phyloP scores from a whole-genome alignment of 37 sponge, comb jelly and placozoan genomes.

The Chondrilla cf. caribensis region DNA sequence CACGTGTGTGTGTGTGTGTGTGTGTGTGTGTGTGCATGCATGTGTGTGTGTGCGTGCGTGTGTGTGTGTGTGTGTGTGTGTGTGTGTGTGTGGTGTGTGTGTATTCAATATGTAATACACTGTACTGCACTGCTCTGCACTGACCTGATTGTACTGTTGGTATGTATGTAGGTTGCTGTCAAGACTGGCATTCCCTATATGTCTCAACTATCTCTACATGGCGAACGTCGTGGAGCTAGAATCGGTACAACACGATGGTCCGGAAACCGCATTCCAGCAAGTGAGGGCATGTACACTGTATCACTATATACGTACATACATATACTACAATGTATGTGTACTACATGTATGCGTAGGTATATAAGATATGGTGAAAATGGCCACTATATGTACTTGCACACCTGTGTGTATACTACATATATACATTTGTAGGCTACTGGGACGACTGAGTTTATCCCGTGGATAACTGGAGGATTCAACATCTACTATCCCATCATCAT shows the following conservation, averaged over 20 bases:
- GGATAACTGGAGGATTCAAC: slow-evolving; percentile 78
- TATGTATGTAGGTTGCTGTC: slow-evolving; percentile 63
- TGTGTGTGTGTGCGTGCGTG: too few species aligned
- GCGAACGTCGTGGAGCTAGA: slow-evolving; percentile 66
- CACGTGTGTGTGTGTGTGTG: too few species aligned
- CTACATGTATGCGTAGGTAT: background rate
- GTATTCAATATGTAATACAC: too few species aligned
- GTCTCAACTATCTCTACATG: slow-evolving; percentile 91
- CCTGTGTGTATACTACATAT: background rate
- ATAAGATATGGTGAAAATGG: background rate
- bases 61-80: too few species aligned
- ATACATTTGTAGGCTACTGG: slow-evolving; percentile 63
- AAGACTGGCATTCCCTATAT: slow-evolving; percentile 91
- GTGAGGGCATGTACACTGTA: slow-evolving; percentile 41
- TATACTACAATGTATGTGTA: background rate
- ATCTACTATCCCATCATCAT: slow-evolving; percentile 89
- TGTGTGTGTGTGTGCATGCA: too few species aligned
- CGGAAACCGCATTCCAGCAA: slow-evolving; percentile 65
- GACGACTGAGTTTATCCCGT: slow-evolving; percentile 72
- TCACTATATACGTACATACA: background rate
- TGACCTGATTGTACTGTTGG: too few species aligned
- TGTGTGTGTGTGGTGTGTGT: too few species aligned
- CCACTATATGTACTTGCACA: too few species aligned
- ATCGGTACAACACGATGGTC: slow-evolving; percentile 24
- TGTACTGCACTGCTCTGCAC: too few species aligned